Percentiles rank a stretch among this genome's conserved stretches.
Conservation (phyloP, 2,888 invertebrate species). For the Mactromeris polynyma region DNA sequence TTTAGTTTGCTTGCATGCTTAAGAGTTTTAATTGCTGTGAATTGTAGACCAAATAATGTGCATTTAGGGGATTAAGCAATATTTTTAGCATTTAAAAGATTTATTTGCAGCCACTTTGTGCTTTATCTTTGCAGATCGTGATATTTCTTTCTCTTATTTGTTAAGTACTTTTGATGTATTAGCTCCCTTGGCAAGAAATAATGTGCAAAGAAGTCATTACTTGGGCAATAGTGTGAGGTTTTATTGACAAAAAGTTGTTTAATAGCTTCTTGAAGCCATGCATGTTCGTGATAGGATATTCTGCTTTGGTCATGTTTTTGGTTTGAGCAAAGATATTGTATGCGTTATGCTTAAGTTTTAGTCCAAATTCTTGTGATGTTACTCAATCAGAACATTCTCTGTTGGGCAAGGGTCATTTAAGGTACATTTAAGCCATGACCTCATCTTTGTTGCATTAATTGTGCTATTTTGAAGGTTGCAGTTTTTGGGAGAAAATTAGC, state of each 20-base stretch:
- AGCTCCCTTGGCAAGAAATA: conserved; percentile 11
- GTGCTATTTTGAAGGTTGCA: too few relatives aligned
- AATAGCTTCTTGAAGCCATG: neutral
- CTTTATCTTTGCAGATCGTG: neutral
- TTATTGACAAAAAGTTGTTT: neutral
- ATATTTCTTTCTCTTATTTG: neutral
- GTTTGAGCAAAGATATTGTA: too few relatives aligned
- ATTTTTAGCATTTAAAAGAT: neutral
- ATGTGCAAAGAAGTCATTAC: neutral
- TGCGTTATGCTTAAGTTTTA: too few relatives aligned
- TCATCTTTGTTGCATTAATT: neutral
- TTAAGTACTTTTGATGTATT: neutral
- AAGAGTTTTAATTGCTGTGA: conserved; percentile 13
- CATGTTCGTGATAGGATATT: neutral
- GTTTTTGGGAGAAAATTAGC: too few relatives aligned
- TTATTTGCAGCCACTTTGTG: neutral
- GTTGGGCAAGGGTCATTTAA: neutral
- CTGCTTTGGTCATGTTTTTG: neutral
- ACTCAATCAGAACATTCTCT: too few relatives aligned
- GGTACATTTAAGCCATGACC: neutral
- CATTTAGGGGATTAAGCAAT: conserved; percentile 13
- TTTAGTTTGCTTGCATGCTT: neutral
- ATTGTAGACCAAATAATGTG: conserved; percentile 5
- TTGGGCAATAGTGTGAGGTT: neutral
- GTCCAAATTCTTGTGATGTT: too few relatives aligned